These are phyloP conservation scores for Fragum whitleyi DNA, from an alignment of 2,888 invertebrate genomes.

Conservation along the genomic window DNA sequence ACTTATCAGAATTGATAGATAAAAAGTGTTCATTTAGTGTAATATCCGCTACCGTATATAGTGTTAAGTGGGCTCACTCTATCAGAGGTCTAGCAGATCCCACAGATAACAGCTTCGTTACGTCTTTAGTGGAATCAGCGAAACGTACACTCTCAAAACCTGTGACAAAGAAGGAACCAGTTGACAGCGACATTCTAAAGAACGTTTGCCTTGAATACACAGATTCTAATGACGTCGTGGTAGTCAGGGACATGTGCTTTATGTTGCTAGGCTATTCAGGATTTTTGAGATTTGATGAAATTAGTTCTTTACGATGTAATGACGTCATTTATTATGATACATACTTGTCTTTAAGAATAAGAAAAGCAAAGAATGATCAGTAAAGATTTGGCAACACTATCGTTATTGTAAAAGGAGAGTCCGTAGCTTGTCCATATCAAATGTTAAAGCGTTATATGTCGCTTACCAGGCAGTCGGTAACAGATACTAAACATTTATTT, in stretches of 20 bases:
- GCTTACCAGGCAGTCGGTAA: too few species aligned
- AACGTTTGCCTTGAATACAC: constrained; percentile 40
- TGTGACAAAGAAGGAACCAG: constrained; percentile 49
- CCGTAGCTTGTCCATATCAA: too few species aligned
- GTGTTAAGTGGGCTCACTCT: constrained; percentile 46
- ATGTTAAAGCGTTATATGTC: too few species aligned
- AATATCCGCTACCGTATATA: constrained; percentile 33
- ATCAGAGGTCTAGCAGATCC: constrained; percentile 35
- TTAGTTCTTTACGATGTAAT: constrained; percentile 12
- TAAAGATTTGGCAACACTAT: too few species aligned
- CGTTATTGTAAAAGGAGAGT: too few species aligned
- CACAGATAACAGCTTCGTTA: constrained; percentile 53
- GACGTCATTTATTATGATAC: constrained; percentile 5
- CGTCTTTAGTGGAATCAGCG: constrained; percentile 44
- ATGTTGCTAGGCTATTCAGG: constrained; percentile 6
- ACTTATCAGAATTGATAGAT: constrained; percentile 46
- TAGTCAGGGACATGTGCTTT: constrained; percentile 51
- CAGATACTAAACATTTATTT: too few species aligned
- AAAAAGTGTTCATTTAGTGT: constrained; percentile 37
- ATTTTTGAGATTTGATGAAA: constrained; percentile 10
- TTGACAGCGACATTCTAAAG: constrained; percentile 39
- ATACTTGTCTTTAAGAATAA: constrained; percentile 2
- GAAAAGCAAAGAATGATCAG: constrained; percentile 14
- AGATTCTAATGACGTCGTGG: constrained; percentile 18
- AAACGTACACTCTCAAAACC: constrained; percentile 43